A percentile compares a stretch with the other conserved stretches of the same genome.
These are phyloP conservation scores for Desoria tigrina DNA, from an alignment of 2,888 invertebrate genomes.

Conservation along the genomic window DNA sequence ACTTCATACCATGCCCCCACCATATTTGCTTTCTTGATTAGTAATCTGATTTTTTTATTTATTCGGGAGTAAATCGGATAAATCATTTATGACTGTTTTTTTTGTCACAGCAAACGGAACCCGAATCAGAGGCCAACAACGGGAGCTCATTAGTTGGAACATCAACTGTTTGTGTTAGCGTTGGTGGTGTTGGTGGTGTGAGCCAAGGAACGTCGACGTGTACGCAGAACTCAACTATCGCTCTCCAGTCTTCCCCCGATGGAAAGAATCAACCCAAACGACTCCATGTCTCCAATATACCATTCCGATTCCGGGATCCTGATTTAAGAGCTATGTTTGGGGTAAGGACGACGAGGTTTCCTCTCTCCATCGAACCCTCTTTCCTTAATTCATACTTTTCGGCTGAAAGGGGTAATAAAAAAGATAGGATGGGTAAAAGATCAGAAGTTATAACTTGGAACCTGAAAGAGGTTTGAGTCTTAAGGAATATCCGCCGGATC, in stretches of 20 bases:
- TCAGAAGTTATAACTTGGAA: too few relatives aligned
- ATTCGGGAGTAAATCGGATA: slow-evolving; percentile 1
- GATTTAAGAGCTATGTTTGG: slow-evolving; percentile 98
- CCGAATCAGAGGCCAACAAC: slow-evolving; percentile 61
- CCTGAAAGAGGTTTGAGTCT: too few relatives aligned
- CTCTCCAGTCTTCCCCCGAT: slow-evolving; percentile 35
- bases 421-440: too few relatives aligned
- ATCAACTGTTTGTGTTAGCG: slow-evolving; percentile 53
- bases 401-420: too few relatives aligned
- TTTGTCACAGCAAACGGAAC: slow-evolving; percentile 64
- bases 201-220: slow-evolving; percentile 50
- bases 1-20: neutral
- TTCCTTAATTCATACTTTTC: too few relatives aligned
- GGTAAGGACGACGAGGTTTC: slow-evolving; percentile 66
- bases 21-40: neutral
- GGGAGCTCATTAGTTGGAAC: slow-evolving; percentile 55
- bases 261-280: slow-evolving; percentile 70
- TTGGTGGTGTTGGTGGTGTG: slow-evolving; percentile 58
- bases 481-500: too few relatives aligned
- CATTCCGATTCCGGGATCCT: slow-evolving; percentile 98
- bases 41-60: neutral
- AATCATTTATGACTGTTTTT: slow-evolving; percentile 15
- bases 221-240: slow-evolving; percentile 45
- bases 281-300: slow-evolving; percentile 99
- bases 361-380: neutral